Evolutionary conservation across 2,797 vertebrate genomes (phyloP), one percentile per base, ranked within the genome.

Genomic region (Heterohyrax brucei): DNA sequence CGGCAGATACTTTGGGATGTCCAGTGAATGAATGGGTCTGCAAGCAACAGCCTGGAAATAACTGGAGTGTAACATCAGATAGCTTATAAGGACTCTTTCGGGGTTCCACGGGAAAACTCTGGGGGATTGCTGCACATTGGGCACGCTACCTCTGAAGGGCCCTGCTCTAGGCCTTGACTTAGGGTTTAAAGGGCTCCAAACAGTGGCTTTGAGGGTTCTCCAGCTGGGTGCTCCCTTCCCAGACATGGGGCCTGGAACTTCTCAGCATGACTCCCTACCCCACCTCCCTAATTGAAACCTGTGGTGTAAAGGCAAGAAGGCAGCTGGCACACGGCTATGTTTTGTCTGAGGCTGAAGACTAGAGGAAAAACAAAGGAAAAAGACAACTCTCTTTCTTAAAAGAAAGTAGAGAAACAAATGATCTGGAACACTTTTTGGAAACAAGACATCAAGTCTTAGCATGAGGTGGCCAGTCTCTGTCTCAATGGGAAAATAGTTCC

Each of bases 311-410:
- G 59, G 22, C 3, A 3, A 12, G 72, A 3, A 12, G 72, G 50
- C 16, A n/a, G 7, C 9, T 46, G 50, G 22, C 1, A 0, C 7
- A 1, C 5, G 33, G 48, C 16, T 5, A 0, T 1, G 12, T 50
- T 50, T 81, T 59, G 28, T 28, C 70, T 70, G 16, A 90, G 44
- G 19, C 48, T 39, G 56, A 84, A 76, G 26, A 50, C 9, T 16
- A 3, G 72, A 0, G 0, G 39, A 56, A 50, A 46, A 80, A 90
- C 0, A 83, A n/a, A 56, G 10, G n/a, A 4, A 28, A 22, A 70
- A 75, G 50, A 59, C 46, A 87, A 5, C 48, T 28, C 14, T 30
- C 46, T 50, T 68, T 53, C 77, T 62, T 39, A n/a, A 1, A 48
- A 64, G 19, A 62, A 72, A 77, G 44, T 10, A 1, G 46, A 81